Conservation (phyloP, 92 coral and sea anemone species). For the Paramuricea clavata region DNA sequence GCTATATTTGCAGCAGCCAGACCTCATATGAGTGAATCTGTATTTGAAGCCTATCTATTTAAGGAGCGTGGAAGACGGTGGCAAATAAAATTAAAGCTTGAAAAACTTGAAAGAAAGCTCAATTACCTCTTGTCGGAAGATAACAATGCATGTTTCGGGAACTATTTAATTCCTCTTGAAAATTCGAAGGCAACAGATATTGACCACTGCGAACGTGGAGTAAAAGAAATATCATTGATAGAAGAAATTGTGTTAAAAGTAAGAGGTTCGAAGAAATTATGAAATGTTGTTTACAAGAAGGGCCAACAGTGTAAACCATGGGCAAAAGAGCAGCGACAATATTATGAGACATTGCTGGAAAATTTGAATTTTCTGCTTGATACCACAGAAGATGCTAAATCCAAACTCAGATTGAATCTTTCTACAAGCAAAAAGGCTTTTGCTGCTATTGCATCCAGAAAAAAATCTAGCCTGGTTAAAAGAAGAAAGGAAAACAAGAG, state of each 20-base stretch:
- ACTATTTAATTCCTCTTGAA: conserved; percentile 31
- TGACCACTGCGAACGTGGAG: conserved; percentile 45
- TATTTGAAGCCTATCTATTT: conserved; percentile 60
- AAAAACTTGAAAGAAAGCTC: conserved; percentile 54
- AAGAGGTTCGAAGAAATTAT: conserved; percentile 6
- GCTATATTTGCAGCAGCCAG: conserved; percentile 57
- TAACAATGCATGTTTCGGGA: conserved; percentile 54
- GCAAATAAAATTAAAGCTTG: conserved; percentile 41
- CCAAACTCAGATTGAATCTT: conserved; percentile 37
- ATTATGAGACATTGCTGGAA: conserved; percentile 42
- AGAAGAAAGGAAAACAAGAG: conserved; percentile 41
- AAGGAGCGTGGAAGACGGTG: conserved; percentile 34
- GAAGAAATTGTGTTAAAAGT: conserved; percentile 34
- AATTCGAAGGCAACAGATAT: conserved; percentile 24
- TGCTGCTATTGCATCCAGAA: conserved; percentile 8
- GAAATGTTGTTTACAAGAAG: conserved; percentile 6
- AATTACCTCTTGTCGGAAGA: conserved; percentile 48
- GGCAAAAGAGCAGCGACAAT: conserved; percentile 53
- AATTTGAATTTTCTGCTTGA: conserved; percentile 24
- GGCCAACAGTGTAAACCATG: conserved; percentile 40
- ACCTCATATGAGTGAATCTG: conserved; percentile 54
- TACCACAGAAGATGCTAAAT: conserved; percentile 17
- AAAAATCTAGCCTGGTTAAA: neutral
- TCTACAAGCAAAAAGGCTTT: conserved; percentile 20
- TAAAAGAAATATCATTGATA: conserved; percentile 46